These are phyloP conservation scores for Antheraea assamensis DNA, from an alignment of 2,888 invertebrate genomes.

Conservation along the genomic window DNA sequence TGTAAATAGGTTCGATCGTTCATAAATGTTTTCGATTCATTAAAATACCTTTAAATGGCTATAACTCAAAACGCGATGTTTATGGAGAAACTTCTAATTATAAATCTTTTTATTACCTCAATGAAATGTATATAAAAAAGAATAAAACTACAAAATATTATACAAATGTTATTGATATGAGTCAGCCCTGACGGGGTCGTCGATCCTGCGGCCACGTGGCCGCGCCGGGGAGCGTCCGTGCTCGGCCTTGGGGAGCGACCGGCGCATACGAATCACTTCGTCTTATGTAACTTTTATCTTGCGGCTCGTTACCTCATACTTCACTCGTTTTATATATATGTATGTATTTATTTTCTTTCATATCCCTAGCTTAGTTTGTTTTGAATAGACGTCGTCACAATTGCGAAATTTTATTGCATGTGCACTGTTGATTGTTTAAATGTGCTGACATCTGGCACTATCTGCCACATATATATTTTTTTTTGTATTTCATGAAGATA, in stretches of 20 bases:
- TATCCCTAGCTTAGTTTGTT: neutral
- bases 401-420: neutral
- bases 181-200: constrained; percentile 28
- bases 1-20: too few relatives aligned
- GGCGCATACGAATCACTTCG: constrained; percentile 20
- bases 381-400: neutral
- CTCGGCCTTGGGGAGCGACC: constrained; percentile 30
- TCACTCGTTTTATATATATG: neutral
- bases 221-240: constrained; percentile 13
- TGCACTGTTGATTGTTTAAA: neutral
- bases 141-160: neutral
- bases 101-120: too few relatives aligned
- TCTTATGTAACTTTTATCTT: constrained; percentile 23
- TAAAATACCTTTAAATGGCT: too few relatives aligned
- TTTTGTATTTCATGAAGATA: too few relatives aligned
- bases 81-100: too few relatives aligned
- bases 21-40: too few relatives aligned
- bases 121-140: too few relatives aligned
- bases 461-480: too few relatives aligned
- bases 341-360: neutral
- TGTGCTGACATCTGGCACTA: neutral
- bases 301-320: neutral
- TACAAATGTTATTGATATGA: neutral
- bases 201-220: constrained; percentile 32
- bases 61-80: too few relatives aligned